Conservation (phyloP, 2,113 vertebrate genomes). For the Genyomyrus donnyi region DNA sequence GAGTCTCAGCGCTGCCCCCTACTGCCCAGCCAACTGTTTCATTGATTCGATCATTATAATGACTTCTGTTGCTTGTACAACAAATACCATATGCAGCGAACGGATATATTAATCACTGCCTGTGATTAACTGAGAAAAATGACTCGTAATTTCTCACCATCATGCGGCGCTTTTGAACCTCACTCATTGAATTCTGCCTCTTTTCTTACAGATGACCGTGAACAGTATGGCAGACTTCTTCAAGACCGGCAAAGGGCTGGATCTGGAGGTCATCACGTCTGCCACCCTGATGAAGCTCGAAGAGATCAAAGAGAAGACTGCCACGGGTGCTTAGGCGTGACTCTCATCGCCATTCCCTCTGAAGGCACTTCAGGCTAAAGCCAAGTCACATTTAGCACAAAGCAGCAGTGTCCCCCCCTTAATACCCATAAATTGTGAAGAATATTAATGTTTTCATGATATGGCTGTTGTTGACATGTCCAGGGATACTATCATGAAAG, state of each 20-base stretch:
- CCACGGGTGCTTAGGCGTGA: conserved; percentile 60
- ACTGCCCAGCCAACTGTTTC: not conserved
- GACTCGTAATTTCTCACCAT: not conserved
- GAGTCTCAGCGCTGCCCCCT: conserved; percentile 39
- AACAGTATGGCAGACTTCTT: conserved; percentile 87
- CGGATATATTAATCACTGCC: not conserved
- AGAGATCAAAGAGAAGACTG: conserved; percentile 92
- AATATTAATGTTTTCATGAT: not conserved
- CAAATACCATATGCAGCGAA: not conserved
- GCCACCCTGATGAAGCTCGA: conserved; percentile 88
- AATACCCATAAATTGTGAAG: not conserved
- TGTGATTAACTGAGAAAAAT: not conserved
- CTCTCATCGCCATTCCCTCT: not conserved
- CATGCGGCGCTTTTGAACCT: too few relatives aligned
- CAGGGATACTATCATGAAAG: not conserved
- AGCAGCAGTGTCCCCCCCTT: not conserved
- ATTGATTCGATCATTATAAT: not conserved
- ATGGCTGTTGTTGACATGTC: not conserved
- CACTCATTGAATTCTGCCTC: not conserved
- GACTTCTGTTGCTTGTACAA: not conserved
- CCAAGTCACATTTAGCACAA: not conserved
- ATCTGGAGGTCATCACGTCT: conserved; percentile 83
- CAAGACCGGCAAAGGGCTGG: conserved; percentile 71
- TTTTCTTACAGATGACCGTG: conserved; percentile 69
- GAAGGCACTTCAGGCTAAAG: not conserved